A percentile compares a stretch with the other conserved stretches of the same genome.
Evolutionary conservation across 2,797 vertebrate genomes (phyloP).

Genomic region (Tragelaphus oryx): DNA sequence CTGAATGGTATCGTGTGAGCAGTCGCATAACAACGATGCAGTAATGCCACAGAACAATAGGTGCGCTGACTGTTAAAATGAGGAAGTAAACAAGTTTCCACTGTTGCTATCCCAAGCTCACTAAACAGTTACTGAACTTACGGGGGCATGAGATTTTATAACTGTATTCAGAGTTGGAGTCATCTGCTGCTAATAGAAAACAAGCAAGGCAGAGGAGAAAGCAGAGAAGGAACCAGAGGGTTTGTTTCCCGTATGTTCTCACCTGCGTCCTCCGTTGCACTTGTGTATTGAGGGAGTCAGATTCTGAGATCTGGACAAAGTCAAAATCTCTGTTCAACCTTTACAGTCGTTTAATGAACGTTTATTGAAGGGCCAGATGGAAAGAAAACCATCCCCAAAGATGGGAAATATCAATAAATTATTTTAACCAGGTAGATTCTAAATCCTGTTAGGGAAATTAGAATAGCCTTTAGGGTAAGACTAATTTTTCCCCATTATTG

Average conservation of each 20-base stretch:
- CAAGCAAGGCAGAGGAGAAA: neutral
- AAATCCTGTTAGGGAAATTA: neutral
- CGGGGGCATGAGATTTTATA: neutral
- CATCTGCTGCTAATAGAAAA: neutral
- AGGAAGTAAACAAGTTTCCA: conserved; percentile 51
- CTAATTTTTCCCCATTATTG: neutral
- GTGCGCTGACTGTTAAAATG: neutral
- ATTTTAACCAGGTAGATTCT: neutral
- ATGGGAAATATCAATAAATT: neutral
- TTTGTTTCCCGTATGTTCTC: neutral
- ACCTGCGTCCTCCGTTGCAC: neutral
- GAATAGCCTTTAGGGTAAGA: neutral
- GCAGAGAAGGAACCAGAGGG: neutral
- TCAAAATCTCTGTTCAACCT: neutral
- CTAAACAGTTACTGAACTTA: neutral
- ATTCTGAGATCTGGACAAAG: neutral
- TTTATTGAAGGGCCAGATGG: neutral
- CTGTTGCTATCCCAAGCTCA: conserved; percentile 24
- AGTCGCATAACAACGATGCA: neutral
- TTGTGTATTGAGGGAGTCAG: neutral
- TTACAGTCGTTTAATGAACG: neutral
- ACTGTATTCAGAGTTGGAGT: neutral
- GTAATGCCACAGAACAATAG: neutral
- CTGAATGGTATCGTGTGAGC: neutral
- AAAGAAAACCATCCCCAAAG: neutral